These are phyloP conservation scores for Proisotoma minuta DNA, from an alignment of 2,888 invertebrate genomes.

Conservation along the genomic window DNA sequence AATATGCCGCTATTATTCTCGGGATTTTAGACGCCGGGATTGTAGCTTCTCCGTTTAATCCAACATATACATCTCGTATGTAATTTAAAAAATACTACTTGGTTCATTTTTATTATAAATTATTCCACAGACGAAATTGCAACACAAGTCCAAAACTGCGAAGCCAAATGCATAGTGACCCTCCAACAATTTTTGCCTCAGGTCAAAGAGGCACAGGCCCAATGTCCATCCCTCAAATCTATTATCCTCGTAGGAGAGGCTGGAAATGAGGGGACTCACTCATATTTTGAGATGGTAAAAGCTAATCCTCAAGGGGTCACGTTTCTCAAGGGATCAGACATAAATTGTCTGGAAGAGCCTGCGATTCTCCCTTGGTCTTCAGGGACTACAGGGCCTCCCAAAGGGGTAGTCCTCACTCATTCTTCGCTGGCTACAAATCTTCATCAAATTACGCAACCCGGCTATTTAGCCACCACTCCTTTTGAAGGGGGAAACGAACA, in stretches of 20 bases:
- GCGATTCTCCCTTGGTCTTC: slow-evolving; percentile 59
- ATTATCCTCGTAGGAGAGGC: slow-evolving; percentile 42
- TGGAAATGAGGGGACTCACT: slow-evolving; percentile 35
- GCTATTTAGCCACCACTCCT: slow-evolving; percentile 8
- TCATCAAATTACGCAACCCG: slow-evolving; percentile 24
- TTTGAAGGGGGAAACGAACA: slow-evolving; percentile 17
- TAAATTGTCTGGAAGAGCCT: slow-evolving; percentile 48
- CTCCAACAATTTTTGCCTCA: slow-evolving; percentile 49
- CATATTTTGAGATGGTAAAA: slow-evolving; percentile 41
- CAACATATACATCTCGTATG: slow-evolving; percentile 35
- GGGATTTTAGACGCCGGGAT: slow-evolving; percentile 46
- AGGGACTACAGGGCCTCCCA: slow-evolving; percentile 61
- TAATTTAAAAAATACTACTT: background rate
- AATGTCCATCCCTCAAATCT: slow-evolving; percentile 25
- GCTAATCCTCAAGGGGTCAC: slow-evolving; percentile 26
- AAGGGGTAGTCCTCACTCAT: slow-evolving; percentile 42
- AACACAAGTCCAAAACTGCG: slow-evolving; percentile 60
- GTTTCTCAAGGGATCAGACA: slow-evolving; percentile 25
- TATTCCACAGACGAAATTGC: slow-evolving; percentile 62
- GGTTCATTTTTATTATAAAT: slow-evolving; percentile 16
- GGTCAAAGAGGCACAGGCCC: slow-evolving; percentile 23
- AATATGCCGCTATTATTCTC: slow-evolving; percentile 53
- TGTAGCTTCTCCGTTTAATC: slow-evolving; percentile 38
- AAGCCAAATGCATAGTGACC: slow-evolving; percentile 63
- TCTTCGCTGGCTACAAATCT: slow-evolving; percentile 34